A percentile compares a stretch with the other conserved stretches of the same genome.
These are phyloP conservation scores for Centruroides sculpturatus DNA, from an alignment of 1,140 invertebrate species.

Conservation along the genomic window DNA sequence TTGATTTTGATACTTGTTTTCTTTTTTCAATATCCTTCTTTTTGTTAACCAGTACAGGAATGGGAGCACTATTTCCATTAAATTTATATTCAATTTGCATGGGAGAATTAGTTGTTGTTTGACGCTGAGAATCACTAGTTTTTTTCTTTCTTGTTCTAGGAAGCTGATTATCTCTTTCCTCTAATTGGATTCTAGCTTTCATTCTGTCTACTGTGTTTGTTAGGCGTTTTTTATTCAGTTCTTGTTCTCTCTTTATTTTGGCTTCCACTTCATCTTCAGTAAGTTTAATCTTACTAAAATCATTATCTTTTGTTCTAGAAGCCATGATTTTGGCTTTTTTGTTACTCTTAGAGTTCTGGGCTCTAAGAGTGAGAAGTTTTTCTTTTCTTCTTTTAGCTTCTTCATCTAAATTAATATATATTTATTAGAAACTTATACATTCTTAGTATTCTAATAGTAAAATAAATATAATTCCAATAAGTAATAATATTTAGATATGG, in stretches of 20 bases:
- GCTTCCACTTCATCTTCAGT: constrained; percentile 40
- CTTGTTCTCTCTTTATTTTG: constrained; percentile 15
- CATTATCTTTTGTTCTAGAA: constrained; percentile 63
- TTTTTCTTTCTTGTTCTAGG: constrained; percentile 50
- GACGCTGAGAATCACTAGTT: constrained; percentile 17
- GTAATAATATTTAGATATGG: no score
- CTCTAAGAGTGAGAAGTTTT: constrained; percentile 51
- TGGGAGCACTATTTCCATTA: no score
- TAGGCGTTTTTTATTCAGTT: constrained; percentile 16
- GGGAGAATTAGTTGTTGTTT: no score
- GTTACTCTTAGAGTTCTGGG: constrained; percentile 44
- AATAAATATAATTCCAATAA: no score
- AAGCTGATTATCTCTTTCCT: constrained; percentile 51
- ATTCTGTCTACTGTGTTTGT: constrained; percentile 37
- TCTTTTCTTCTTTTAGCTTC: constrained; percentile 22
- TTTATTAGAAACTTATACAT: no score
- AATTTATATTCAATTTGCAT: no score
- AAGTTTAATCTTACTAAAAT: constrained; percentile 56
- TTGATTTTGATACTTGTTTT: no score
- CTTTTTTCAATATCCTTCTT: no score
- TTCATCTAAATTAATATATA: constrained; percentile 14
- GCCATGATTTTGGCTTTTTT: constrained; percentile 46
- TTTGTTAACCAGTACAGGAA: no score
- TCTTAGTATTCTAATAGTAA: no score
- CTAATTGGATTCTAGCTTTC: constrained; percentile 29